Evolutionary conservation across 1,140 invertebrate genomes (phyloP), one percentile per base, ranked within the genome.

Genomic region (Drosophila miranda): DNA sequence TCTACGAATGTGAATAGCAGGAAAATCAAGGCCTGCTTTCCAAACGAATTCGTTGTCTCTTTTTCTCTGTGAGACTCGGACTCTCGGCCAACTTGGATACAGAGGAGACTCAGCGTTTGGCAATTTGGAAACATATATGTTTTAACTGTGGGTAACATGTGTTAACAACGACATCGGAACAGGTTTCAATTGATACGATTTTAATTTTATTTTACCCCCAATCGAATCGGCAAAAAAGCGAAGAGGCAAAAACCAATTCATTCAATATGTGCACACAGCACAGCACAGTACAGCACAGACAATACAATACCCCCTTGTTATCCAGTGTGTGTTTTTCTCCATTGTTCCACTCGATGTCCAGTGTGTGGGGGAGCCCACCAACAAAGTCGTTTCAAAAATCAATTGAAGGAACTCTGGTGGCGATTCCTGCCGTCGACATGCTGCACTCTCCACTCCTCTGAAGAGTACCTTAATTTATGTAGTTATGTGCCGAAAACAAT

Each of bases 361-460:
- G 41, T 28, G 16, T 30, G 38, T 58, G 57, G 69, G 41, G 26
- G 19, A 9, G 72, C 38, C 82, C 82, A 87, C 82, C 78, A 86
- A 66, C 82, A 88, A 69, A 75, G 82, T 67, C 70, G 51, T 69
- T 81, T 70, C 56, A 42, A 78, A 86, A 75, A 78, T 86, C 82
- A 82, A 88, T 87, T 86, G 82, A 69, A 87, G 73, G 82, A 82
- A 38, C 34, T 38, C 66, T 69, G 63, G 78, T 87, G 83, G 75
- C 78, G 71, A 87, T 87, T 87, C 82, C 82, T 82, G 82, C 78
- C 87, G 78, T 87, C 82, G 82, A 82, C 82, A 87, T 71, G 26
- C 21, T 21, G 42, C 57, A 11, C 23, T 30, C 30, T 2, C 6
- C 14, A 34, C 51, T 46, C 7, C 14, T 26, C 54, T 16, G 21